phyloP scores from a whole-genome alignment of 2,797 vertebrate genomes.

The Luscinia luscinia region DNA sequence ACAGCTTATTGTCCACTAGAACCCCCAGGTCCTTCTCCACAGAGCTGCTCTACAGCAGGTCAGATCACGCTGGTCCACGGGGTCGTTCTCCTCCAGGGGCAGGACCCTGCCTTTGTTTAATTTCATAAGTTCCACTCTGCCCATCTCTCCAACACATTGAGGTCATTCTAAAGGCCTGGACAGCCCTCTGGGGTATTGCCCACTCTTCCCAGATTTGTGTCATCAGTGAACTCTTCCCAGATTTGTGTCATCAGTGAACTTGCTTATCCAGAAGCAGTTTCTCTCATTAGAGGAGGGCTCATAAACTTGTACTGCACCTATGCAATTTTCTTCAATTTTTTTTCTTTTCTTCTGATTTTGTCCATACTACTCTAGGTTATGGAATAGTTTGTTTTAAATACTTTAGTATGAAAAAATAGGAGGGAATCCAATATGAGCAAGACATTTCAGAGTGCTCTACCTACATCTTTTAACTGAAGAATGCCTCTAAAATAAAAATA shows the following conservation, averaged over 20 bases:
- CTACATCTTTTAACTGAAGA: background rate
- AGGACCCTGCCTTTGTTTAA: background rate
- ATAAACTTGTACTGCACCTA: background rate
- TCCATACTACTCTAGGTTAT: background rate
- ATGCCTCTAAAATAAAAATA: background rate
- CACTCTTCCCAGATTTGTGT: background rate
- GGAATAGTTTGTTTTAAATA: conserved; percentile 48
- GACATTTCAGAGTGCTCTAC: background rate
- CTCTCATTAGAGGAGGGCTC: background rate
- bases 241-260: background rate
- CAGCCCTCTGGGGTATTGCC: fast-evolving
- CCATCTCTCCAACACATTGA: fast-evolving
- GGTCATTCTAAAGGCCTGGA: background rate
- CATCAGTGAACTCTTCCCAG: background rate
- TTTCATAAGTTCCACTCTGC: background rate
- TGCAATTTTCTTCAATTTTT: background rate
- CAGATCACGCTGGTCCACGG: background rate
- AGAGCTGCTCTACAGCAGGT: background rate
- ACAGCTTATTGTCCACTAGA: background rate
- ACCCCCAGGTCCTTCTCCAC: no score
- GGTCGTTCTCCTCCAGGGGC: background rate
- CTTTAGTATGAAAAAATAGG: conserved; percentile 7
- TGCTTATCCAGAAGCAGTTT: background rate
- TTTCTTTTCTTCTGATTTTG: background rate
- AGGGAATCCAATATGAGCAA: background rate